Percentiles rank a stretch among this genome's conserved stretches.
Evolutionary conservation across 2,797 vertebrate species (phyloP).

Genomic region (Hippocampus kuda): DNA sequence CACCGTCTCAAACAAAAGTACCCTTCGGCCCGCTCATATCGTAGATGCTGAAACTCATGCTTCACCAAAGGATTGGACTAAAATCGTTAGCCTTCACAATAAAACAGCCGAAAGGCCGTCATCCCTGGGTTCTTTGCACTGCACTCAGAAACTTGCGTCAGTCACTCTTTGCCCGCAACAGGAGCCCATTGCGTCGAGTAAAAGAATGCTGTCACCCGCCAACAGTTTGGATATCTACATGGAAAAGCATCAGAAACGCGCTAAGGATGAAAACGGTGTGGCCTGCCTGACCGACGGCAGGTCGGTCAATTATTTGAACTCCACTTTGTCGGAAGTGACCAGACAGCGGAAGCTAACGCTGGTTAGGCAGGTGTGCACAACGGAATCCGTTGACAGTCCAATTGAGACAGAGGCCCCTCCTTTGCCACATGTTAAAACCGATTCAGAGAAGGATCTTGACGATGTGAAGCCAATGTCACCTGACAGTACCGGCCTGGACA

Average conservation of each 20-base stretch:
- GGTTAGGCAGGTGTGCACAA: conserved; percentile 89
- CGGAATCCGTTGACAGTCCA: conserved; percentile 79
- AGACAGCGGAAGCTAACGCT: conserved; percentile 86
- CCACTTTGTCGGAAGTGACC: conserved; percentile 70
- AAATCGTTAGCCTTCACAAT: conserved; percentile 47
- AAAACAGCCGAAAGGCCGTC: conserved; percentile 56
- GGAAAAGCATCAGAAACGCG: conserved; percentile 97
- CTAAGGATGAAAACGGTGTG: conserved; percentile 92
- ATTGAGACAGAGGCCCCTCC: conserved; percentile 71
- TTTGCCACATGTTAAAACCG: conserved; percentile 57
- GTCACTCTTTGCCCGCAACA: conserved; percentile 85
- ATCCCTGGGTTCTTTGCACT: conserved; percentile 61
- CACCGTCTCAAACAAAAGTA: conserved; percentile 60
- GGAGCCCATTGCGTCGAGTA: conserved; percentile 89
- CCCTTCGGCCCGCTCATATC: conserved; percentile 44
- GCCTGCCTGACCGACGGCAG: conserved; percentile 74
- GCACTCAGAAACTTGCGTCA: conserved; percentile 74
- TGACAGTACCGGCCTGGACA: conserved; percentile 62
- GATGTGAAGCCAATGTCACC: conserved; percentile 53
- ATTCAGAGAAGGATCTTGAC: conserved; percentile 53
- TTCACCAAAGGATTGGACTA: conserved; percentile 60
- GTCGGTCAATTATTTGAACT: conserved; percentile 66
- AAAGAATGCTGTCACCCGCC: conserved; percentile 95
- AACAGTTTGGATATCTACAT: conserved; percentile 98
- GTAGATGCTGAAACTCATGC: conserved; percentile 58